These are phyloP conservation scores for Trachurus trachurus DNA, from an alignment of 2,797 vertebrate species.

Conservation along the genomic window DNA sequence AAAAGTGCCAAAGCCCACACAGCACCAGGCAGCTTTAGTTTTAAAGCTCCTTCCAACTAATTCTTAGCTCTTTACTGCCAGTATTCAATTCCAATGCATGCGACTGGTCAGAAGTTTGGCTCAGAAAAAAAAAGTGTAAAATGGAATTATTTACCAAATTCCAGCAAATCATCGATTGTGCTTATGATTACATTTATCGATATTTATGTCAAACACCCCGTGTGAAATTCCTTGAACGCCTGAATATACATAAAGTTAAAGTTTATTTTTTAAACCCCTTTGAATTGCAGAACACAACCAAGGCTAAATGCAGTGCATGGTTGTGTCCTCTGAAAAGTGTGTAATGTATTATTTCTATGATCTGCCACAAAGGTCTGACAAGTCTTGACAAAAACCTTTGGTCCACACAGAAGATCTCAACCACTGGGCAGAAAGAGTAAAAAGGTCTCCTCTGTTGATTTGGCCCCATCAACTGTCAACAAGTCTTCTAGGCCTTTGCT, in stretches of 20 bases:
- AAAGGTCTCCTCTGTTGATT: slow-evolving; percentile 69
- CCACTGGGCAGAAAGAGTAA: slow-evolving; percentile 47
- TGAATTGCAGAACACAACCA: slow-evolving; percentile 4
- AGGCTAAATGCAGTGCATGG: slow-evolving; percentile 15
- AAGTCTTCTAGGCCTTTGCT: slow-evolving; percentile 75
- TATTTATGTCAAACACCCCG: neutral
- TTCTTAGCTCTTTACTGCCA: slow-evolving; percentile 56
- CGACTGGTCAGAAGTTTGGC: neutral
- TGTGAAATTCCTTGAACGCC: slow-evolving; percentile 1
- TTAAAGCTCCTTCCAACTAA: slow-evolving; percentile 62
- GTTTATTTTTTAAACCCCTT: neutral
- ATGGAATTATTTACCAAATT: slow-evolving; percentile 8
- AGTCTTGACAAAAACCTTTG: slow-evolving; percentile 17
- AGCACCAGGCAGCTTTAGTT: slow-evolving; percentile 58
- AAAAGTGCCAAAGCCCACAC: slow-evolving; percentile 68
- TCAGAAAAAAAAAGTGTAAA: neutral
- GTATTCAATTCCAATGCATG: neutral
- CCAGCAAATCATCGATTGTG: neutral
- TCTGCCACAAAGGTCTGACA: slow-evolving; percentile 33
- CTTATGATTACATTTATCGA: neutral
- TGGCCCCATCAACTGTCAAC: slow-evolving; percentile 73
- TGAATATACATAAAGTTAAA: neutral
- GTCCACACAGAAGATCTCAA: slow-evolving; percentile 30
- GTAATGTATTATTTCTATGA: slow-evolving; percentile 43
- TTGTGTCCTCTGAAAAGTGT: slow-evolving; percentile 24